These are phyloP conservation scores for Mayetiola destructor DNA, from an alignment of 2,888 invertebrate species.

Conservation along the genomic window DNA sequence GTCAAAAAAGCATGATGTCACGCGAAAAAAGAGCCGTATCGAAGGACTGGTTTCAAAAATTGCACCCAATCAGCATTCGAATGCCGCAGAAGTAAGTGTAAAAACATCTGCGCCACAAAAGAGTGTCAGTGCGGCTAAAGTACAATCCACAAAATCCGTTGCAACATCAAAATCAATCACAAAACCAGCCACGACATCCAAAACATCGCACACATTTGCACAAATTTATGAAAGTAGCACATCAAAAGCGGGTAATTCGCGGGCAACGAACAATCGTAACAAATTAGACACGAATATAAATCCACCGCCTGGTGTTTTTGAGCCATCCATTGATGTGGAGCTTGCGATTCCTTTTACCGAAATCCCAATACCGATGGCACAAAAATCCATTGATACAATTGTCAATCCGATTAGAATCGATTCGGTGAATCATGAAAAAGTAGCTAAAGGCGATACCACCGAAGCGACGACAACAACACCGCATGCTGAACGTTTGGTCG, in stretches of 20 bases:
- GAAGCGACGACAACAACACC: slow-evolving; percentile 24
- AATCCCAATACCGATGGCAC: slow-evolving; percentile 38
- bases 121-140: too few relatives aligned
- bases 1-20: slow-evolving; percentile 40
- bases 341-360: slow-evolving; percentile 48
- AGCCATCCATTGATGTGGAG: slow-evolving; percentile 52
- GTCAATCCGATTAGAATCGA: slow-evolving; percentile 34
- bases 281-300: slow-evolving; percentile 15
- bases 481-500: slow-evolving; percentile 25
- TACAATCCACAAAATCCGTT: not conserved
- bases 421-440: slow-evolving; percentile 17
- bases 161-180: not conserved
- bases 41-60: slow-evolving; percentile 49
- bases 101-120: too few relatives aligned
- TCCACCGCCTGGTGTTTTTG: slow-evolving; percentile 53
- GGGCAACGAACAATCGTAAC: slow-evolving; percentile 20
- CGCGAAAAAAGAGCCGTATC: slow-evolving; percentile 46
- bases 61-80: slow-evolving; percentile 34
- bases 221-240: not conserved
- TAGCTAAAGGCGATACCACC: slow-evolving; percentile 18
- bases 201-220: not conserved
- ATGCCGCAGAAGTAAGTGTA: not conserved
- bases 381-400: slow-evolving; percentile 35
- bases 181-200: not conserved
- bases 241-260: not conserved